Evolutionary conservation across 2,113 vertebrate genomes (phyloP).

Genomic region (Campylomormyrus numenius): DNA sequence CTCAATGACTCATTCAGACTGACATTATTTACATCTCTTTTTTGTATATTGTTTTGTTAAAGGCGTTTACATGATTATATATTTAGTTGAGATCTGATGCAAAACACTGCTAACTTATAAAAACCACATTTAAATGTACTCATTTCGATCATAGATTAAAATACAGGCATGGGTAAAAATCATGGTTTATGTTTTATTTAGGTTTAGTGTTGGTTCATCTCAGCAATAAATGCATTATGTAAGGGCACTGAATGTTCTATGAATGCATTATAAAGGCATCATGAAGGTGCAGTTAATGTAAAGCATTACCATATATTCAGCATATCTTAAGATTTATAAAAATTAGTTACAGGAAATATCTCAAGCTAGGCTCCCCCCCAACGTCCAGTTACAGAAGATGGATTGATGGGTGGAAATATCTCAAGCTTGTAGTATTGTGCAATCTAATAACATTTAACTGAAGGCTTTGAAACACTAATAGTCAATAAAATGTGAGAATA

Average conservation of each 20-base stretch:
- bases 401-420: background rate
- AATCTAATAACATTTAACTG: background rate
- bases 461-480: background rate
- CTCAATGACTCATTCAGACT: slow-evolving; percentile 29
- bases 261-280: no score
- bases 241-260: no score
- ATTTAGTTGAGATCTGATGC: slow-evolving; percentile 47
- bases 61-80: slow-evolving; percentile 56
- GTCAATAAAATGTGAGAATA: background rate
- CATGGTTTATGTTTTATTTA: background rate
- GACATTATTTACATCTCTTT: slow-evolving; percentile 35
- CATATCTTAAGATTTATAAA: background rate
- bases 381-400: no score
- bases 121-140: background rate
- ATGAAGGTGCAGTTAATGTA: no score
- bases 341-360: background rate
- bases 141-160: background rate
- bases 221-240: background rate
- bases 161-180: background rate
- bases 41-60: slow-evolving; percentile 27
- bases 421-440: background rate
- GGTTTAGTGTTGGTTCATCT: background rate
- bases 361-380: background rate
- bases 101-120: background rate
- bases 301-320: background rate